Percentiles rank a stretch among this genome's conserved stretches.
Conservation (phyloP, 2,888 invertebrate genomes). For the Pegoplata infirma region DNA sequence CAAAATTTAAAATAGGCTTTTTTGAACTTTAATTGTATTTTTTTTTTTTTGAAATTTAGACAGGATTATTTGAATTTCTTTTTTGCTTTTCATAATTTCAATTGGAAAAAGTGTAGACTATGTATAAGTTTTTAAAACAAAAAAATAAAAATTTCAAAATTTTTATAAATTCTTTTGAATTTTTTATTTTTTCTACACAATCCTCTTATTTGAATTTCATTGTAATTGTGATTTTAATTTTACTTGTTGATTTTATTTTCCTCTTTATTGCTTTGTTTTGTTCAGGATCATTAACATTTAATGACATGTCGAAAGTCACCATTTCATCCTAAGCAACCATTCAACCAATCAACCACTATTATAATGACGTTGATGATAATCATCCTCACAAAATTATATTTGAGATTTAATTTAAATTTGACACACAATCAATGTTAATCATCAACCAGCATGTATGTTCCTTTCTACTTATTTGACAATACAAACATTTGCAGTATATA, state of each 20-base stretch:
- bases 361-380: too few relatives aligned
- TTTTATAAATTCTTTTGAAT: not conserved
- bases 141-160: not conserved
- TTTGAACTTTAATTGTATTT: too few relatives aligned
- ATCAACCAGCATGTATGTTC: constrained; percentile 51
- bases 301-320: constrained; percentile 47
- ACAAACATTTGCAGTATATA: constrained; percentile 18
- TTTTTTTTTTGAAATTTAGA: too few relatives aligned
- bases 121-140: too few relatives aligned
- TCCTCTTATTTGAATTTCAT: constrained; percentile 43
- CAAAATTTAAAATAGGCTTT: too few relatives aligned
- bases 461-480: not conserved
- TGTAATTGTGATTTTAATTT: constrained; percentile 39
- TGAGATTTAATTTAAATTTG: constrained; percentile 42
- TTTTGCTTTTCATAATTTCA: too few relatives aligned
- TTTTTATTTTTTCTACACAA: not conserved
- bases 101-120: too few relatives aligned
- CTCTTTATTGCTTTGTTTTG: constrained; percentile 16
- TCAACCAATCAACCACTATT: too few relatives aligned
- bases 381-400: constrained; percentile 12
- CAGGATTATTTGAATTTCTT: too few relatives aligned
- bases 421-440: not conserved
- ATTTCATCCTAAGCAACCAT: not conserved
- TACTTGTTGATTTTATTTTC: constrained; percentile 42
- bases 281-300: constrained; percentile 61